Percentiles rank a stretch among this genome's conserved stretches.
These are phyloP conservation scores for human (Homo sapiens) DNA, from an alignment of 2,113 vertebrate species.

Conservation along the genomic window DNA sequence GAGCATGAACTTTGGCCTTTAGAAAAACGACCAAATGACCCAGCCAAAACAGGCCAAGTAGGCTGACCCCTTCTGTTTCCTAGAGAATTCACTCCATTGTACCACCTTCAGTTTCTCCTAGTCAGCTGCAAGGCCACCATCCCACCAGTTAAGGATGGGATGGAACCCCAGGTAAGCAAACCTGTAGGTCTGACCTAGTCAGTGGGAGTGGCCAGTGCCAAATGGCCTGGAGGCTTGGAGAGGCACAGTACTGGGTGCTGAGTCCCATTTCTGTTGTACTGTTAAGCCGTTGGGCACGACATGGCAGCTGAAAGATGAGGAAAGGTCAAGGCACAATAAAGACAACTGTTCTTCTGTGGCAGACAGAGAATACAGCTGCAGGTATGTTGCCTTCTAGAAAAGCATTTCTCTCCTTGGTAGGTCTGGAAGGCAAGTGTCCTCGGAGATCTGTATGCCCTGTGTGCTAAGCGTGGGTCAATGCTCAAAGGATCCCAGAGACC, in stretches of 20 bases:
- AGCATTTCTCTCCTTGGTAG: neutral
- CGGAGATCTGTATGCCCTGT: fast-evolving
- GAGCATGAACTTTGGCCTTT: neutral
- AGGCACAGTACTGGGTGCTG: neutral
- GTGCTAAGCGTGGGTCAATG: neutral
- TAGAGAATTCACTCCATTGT: fast-evolving
- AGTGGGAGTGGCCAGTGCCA: neutral
- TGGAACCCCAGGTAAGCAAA: neutral
- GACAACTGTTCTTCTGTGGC: neutral
- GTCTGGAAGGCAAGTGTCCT: neutral
- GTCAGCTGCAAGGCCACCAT: neutral
- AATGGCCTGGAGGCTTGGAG: neutral
- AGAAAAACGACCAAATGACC: neutral
- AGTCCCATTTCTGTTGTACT: neutral
- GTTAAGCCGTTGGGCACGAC: fast-evolving
- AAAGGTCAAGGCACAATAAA: neutral
- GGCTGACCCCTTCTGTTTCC: fast-evolving
- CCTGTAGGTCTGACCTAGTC: neutral
- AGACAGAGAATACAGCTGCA: fast-evolving
- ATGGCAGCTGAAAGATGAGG: neutral
- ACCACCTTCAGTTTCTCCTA: neutral
- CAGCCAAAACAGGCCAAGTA: neutral
- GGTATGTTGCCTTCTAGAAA: neutral
- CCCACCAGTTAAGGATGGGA: neutral
- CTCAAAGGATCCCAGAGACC: neutral